A percentile compares a stretch with the other conserved stretches of the same genome.
These are phyloP conservation scores for Drosophila lacertosa DNA, from an alignment of 1,140 invertebrate species.

Conservation along the genomic window DNA sequence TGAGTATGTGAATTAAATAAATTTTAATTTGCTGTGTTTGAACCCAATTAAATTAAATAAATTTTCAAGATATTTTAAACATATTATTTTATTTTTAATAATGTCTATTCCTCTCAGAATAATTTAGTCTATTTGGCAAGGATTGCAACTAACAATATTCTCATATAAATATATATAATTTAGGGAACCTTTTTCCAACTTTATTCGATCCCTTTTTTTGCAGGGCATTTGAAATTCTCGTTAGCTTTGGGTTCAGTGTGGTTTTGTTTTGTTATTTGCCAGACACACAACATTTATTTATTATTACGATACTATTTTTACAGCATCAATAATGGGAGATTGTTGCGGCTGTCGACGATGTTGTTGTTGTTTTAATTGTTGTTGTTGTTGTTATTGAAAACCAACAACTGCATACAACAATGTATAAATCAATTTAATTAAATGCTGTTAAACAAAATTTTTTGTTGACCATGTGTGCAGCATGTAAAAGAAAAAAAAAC, in stretches of 20 bases:
- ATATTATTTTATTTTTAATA: no score
- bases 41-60: no score
- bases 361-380: constrained; percentile 14
- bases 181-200: no score
- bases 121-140: no score
- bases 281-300: constrained; percentile 45
- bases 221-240: constrained; percentile 3
- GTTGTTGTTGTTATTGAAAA: constrained; percentile 26
- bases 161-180: no score
- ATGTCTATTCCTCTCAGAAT: no score
- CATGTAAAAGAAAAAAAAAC: neutral
- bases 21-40: no score
- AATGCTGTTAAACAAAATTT: constrained; percentile 52
- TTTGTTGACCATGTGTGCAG: neutral
- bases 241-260: no score
- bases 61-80: no score
- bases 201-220: no score
- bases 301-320: constrained; percentile 38
- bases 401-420: constrained; percentile 28
- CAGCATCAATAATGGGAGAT: constrained; percentile 23
- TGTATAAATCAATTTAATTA: constrained; percentile 75
- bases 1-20: no score
- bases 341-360: constrained; percentile 20
- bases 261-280: constrained; percentile 14
- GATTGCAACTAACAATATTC: no score